Evolutionary conservation across 2,888 invertebrate species (phyloP), one percentile per base, ranked within the genome.

Genomic region (Neoscelio sp.): DNA sequence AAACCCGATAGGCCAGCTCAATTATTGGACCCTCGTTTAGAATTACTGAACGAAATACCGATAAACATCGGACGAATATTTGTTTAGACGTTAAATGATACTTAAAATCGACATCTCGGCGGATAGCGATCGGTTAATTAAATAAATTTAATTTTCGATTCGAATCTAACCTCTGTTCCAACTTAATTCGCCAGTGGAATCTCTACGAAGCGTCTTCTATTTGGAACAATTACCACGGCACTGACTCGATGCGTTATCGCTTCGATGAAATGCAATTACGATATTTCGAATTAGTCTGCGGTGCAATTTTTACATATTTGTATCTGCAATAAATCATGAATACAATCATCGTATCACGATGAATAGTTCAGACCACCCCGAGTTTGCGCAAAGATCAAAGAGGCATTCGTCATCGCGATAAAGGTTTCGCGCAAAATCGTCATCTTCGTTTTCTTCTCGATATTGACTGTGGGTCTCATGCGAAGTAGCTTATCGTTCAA

Each of bases 371-470:
- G 77, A 70, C 77, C 77, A 77, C 71, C 77, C 65, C 17, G 65
- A 67, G 33, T 44, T 33, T 28, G 52, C 46, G 56, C 23, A 6
- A 35, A 58, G 23, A 77, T 77, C 71, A 65, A 71, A 77, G 77
- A n/a, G 15, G 12, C 65, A 71, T 77, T 70, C 70, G 71, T 78
- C 68, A 78, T 78, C 67, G 38, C 52, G 73, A 73, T 78, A 65
- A 78, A 42, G 40, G 13, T 56, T 67, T 78, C 52, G 13, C 42
- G 58, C 50, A 78, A 73, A 73, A 73, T 73, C 60, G 60, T 60
- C 73, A 78, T 78, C 62, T 38, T 73, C 73, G 67, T 68, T 78
- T 73, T 73, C 38, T 73, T 38, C 28, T 12, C 15, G 40, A 15
- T 58, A 71, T 77, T 52, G 73, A 44, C 44, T 20, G 44, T 5